Evolutionary conservation across 2,888 invertebrate species (phyloP).

Genomic region (Drosophila recens): DNA sequence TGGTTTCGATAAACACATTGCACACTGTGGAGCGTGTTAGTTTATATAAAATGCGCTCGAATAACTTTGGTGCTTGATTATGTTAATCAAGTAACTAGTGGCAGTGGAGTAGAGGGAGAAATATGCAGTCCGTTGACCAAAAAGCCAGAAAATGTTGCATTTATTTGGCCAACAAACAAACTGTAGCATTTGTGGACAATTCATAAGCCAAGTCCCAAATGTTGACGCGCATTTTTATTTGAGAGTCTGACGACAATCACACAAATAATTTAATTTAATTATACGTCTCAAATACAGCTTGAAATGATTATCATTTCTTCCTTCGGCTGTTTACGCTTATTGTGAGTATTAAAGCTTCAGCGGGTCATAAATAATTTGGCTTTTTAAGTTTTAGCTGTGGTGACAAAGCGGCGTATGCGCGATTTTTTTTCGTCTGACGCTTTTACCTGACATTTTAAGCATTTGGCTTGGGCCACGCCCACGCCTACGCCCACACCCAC

Average conservation of each 20-base stretch:
- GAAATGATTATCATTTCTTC: slow-evolving; percentile 37
- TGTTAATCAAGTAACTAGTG: slow-evolving; percentile 59
- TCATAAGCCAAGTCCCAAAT: slow-evolving; percentile 40
- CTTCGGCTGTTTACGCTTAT: slow-evolving; percentile 12
- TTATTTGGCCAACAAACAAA: slow-evolving; percentile 64
- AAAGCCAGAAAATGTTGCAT: slow-evolving; percentile 49
- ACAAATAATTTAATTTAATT: slow-evolving; percentile 78
- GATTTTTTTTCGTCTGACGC: slow-evolving; percentile 18
- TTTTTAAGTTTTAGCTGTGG: slow-evolving; percentile 44
- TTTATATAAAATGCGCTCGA: slow-evolving; percentile 31
- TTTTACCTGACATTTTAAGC: slow-evolving; percentile 32
- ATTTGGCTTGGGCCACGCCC: slow-evolving; percentile 23
- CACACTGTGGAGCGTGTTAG: slow-evolving; percentile 28
- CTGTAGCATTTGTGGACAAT: slow-evolving; percentile 63
- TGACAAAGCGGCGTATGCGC: slow-evolving; percentile 53
- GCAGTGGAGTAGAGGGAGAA: not conserved
- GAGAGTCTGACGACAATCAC: slow-evolving; percentile 34
- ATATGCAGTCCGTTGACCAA: slow-evolving; percentile 23
- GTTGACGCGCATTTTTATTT: slow-evolving; percentile 43
- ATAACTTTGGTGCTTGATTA: slow-evolving; percentile 58
- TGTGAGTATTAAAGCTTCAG: slow-evolving; percentile 29
- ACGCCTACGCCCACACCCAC: slow-evolving; percentile 18
- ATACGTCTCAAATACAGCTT: slow-evolving; percentile 59
- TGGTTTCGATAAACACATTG: slow-evolving; percentile 5
- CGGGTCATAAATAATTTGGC: slow-evolving; percentile 62